Evolutionary conservation across 2,113 vertebrate species (phyloP), one percentile per base, ranked within the genome.

Genomic region (Microtus montanus): DNA sequence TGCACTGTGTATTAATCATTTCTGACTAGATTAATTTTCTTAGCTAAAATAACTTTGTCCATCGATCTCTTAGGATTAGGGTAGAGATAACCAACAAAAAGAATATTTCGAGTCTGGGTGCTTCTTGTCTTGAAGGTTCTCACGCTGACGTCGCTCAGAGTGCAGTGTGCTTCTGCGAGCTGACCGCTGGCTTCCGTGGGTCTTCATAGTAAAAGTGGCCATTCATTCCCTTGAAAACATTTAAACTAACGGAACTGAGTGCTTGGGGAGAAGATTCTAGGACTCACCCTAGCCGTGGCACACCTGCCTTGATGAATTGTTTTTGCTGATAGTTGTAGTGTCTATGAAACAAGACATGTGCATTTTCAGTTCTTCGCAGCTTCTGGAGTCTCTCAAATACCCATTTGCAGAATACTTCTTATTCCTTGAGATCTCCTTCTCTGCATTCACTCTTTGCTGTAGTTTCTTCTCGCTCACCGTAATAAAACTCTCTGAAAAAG

Each of bases 1-100:
- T 92, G 66, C 44, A 68, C 3, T 82, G 54, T 63, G 64, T 84
- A 11, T 96, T 73, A 63, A 8, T 64, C 49, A 80, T 85, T 93
- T 92, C 95, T 90, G 58, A 54, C 75, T 92, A 90, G 61, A 83
- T 79, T 83, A 13, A 61, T 94, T 93, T 88, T 64, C 93, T 94
- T 68, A 79, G 82, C 44, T 87, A 94, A 84, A 79, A 80, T 63
- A 89, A 92, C 33, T 33, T 96, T 87, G 70, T 91, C 75, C 61
- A 0, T 70, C 82, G 41, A 22, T 82, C 44, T 86, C 33, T 87
- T 38, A 89, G 44, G 52, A 24, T 87, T 38, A 87, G 44, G 52
- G 26, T 47, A 22, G 63, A 75, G n/a, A 26, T 52, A 52, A 89
- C 68, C 41, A 94, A 41, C n/a, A 35, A 24, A 64, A 79, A 86